These are phyloP conservation scores for Atrichornis clamosus DNA, from an alignment of 2,113 vertebrate species.

Conservation along the genomic window DNA sequence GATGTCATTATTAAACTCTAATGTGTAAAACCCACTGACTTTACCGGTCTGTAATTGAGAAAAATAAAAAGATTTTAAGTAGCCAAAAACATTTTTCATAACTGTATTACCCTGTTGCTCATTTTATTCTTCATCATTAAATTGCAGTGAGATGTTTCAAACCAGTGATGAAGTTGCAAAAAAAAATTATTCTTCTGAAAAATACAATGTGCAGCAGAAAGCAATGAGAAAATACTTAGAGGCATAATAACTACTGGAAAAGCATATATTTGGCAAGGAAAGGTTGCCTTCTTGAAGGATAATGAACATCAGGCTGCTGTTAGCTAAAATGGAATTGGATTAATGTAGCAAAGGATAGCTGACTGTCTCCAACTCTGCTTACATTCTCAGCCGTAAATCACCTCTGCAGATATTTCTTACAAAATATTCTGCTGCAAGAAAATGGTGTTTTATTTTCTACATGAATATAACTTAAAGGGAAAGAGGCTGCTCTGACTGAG, in stretches of 20 bases:
- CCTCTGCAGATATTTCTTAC: neutral
- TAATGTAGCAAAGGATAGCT: neutral
- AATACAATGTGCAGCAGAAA: neutral
- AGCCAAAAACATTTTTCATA: neutral
- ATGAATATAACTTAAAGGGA: neutral
- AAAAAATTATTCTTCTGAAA: neutral
- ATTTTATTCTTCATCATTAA: neutral
- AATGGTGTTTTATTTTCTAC: neutral
- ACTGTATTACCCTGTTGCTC: neutral
- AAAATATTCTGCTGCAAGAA: neutral
- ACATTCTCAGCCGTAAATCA: neutral
- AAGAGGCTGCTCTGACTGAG: neutral
- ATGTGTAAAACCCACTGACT: neutral
- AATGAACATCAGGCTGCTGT: slow-evolving; percentile 8
- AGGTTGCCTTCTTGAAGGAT: neutral
- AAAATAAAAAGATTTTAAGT: neutral
- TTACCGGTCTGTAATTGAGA: neutral
- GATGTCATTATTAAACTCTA: neutral
- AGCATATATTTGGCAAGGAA: neutral
- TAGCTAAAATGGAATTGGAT: slow-evolving; percentile 9
- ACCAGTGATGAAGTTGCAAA: neutral
- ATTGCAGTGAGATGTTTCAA: neutral
- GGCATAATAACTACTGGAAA: neutral
- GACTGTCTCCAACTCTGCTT: neutral
- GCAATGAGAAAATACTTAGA: neutral